Percentiles rank a stretch among this genome's conserved stretches.
phyloP scores from a whole-genome alignment of 2,113 vertebrate species.

The Hiodon tergisus region DNA sequence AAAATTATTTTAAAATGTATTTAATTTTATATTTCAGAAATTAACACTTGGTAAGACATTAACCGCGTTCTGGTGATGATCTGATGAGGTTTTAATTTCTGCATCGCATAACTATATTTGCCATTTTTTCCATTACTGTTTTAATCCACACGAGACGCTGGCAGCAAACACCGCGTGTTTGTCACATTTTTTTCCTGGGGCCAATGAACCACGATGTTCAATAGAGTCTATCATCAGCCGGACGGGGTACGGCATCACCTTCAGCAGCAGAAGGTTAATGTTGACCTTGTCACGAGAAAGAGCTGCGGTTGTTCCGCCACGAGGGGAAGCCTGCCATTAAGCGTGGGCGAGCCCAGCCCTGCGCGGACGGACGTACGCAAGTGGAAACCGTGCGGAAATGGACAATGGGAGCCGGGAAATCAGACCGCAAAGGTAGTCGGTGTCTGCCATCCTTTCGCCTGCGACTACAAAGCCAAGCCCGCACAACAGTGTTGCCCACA shows the following conservation, averaged over 20 bases:
- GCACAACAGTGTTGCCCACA: conserved; percentile 71
- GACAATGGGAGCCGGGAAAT: conserved; percentile 80
- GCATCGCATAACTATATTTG: neutral
- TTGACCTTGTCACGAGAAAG: conserved; percentile 78
- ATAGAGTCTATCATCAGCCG: conserved; percentile 10
- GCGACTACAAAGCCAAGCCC: conserved; percentile 80
- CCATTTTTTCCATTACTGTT: neutral
- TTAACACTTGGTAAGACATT: neutral
- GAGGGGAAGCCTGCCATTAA: conserved; percentile 63
- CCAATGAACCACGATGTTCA: neutral
- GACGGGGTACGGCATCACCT: conserved; percentile 32
- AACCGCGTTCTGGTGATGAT: neutral
- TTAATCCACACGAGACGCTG: neutral
- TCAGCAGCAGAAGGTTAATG: conserved; percentile 35
- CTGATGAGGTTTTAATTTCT: neutral
- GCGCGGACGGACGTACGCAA: conserved; percentile 82
- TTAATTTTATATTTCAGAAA: neutral
- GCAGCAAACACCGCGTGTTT: no score
- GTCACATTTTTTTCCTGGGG: conserved; percentile 20
- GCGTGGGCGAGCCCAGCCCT: conserved; percentile 58
- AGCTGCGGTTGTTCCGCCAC: conserved; percentile 59
- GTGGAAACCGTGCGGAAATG: conserved; percentile 93
- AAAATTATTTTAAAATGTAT: neutral
- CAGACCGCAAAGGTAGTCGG: conserved; percentile 70
- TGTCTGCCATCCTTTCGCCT: conserved; percentile 75